Conservation (phyloP, 2,113 vertebrate species). For the Genyomyrus donnyi region DNA sequence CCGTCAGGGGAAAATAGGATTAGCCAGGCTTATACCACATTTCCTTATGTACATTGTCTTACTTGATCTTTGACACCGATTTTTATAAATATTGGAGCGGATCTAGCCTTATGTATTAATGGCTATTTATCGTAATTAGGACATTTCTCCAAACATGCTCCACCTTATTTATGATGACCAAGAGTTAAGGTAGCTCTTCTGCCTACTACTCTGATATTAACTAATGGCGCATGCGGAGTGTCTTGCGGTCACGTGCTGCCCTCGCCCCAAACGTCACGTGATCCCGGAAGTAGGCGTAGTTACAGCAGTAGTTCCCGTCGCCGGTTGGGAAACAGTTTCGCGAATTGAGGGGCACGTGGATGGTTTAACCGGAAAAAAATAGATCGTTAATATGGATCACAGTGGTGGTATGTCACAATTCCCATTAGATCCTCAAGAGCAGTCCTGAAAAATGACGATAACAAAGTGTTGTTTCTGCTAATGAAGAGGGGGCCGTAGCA, state of each 20-base stretch:
- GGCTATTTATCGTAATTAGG: background rate
- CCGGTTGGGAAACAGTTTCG: background rate
- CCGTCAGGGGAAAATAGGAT: constrained; percentile 1
- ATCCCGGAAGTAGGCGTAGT: background rate
- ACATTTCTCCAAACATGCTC: background rate
- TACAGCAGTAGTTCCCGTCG: accelerated
- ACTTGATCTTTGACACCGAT: background rate
- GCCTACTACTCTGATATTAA: background rate
- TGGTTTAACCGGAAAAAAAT: constrained; percentile 14
- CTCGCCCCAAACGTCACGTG: background rate
- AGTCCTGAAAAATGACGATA: background rate
- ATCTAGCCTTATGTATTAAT: background rate
- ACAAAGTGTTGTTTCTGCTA: background rate
- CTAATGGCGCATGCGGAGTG: background rate
- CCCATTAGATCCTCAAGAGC: background rate
- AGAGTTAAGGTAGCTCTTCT: background rate
- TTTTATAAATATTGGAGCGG: background rate
- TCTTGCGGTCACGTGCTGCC: background rate
- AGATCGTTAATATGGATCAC: constrained; percentile 40
- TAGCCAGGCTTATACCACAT: background rate
- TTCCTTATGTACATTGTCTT: background rate
- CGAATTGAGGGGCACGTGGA: background rate
- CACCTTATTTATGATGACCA: background rate
- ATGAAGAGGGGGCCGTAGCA: background rate
- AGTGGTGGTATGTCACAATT: constrained; percentile 37